Conservation (phyloP, 2,113 vertebrate genomes). For the Rutilus rutilus region DNA sequence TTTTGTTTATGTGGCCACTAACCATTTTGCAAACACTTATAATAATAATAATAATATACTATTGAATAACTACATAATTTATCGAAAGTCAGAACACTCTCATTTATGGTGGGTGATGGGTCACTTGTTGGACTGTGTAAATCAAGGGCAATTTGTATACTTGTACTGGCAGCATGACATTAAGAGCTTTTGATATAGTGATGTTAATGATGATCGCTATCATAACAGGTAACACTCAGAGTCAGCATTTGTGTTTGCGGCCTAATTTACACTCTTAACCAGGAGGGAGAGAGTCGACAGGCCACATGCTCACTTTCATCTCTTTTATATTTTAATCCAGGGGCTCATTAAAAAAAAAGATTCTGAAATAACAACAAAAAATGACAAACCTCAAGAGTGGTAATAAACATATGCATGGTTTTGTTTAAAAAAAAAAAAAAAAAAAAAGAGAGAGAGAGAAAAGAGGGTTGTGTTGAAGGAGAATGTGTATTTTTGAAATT, state of each 20-base stretch:
- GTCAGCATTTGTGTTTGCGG: constrained; percentile 43
- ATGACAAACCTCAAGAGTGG: constrained; percentile 31
- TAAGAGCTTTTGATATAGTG: constrained; percentile 24
- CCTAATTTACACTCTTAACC: constrained; percentile 47
- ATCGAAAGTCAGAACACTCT: not conserved
- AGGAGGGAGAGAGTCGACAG: constrained; percentile 32
- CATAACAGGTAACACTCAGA: constrained; percentile 4
- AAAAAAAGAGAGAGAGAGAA: not conserved
- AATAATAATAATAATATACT: not conserved
- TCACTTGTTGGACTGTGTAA: constrained; percentile 14
- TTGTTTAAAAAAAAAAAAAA: not conserved
- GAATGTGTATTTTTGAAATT: not conserved
- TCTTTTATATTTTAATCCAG: constrained; percentile 41
- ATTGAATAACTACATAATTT: not conserved
- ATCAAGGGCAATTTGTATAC: constrained; percentile 20
- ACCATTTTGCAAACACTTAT: too few species aligned
- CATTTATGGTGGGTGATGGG: not conserved
- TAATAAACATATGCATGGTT: constrained; percentile 40
- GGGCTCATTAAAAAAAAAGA: constrained; percentile 42
- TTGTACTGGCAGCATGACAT: constrained; percentile 15
- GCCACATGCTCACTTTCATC: constrained; percentile 17
- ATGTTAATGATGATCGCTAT: constrained; percentile 12
- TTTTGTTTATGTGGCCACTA: not conserved
- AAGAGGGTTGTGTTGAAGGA: not conserved
- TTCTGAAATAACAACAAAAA: constrained; percentile 41